Base-by-base conservation (phyloP, 1,140 invertebrate species). In the Drosophila burlai region DNA sequence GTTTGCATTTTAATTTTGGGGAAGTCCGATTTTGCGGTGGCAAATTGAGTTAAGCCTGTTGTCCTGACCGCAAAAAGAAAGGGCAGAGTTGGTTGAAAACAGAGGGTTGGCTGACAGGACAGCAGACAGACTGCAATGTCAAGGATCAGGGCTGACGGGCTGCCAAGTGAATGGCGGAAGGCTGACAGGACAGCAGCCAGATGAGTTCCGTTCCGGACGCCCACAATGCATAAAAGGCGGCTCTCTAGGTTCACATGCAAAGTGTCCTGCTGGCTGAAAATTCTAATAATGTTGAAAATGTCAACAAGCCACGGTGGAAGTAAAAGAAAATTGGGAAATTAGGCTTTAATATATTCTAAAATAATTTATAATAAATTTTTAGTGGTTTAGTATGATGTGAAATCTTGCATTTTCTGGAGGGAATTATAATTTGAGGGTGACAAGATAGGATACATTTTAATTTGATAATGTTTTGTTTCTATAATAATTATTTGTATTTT, bases 221-320 rank as follows among this genome's bases (percentile, higher is more conserved):
- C 65, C 49, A 60, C 69, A 64, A 72, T 60, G 67, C 81, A 80
- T 64, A 54, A 72, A 81, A 68, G 74, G 36, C 54, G 2, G 2
- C 29, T 65, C 78, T 49, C 26, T 59, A 24, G 29, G 64, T 73
- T 54, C 54, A 40, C 61, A 62, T 21, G 52, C 50, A 36, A 46
- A 36, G 40, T 55, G 36, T 34, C 45, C 69, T 36, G 21, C 65
- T 58, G 49, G 36, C 29, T 49, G 54, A 67, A 57, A 83, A 87
- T 67, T 86, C 75, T 66, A 86, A 87, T 83, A 86, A 73, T 65
- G 72, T 76, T 26, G 34, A 80, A 86, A 86, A 82, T 82, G 62
- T 79, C 69, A 74, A 76, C 77, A 57, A 60, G 38, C 29, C 18
- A 61, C 71, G 2, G 29, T 73, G 36, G 18, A 4, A 49, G 38